Evolutionary conservation across 2,888 invertebrate genomes (phyloP), one percentile per base, ranked within the genome.

Genomic region (Crematogaster levior): DNA sequence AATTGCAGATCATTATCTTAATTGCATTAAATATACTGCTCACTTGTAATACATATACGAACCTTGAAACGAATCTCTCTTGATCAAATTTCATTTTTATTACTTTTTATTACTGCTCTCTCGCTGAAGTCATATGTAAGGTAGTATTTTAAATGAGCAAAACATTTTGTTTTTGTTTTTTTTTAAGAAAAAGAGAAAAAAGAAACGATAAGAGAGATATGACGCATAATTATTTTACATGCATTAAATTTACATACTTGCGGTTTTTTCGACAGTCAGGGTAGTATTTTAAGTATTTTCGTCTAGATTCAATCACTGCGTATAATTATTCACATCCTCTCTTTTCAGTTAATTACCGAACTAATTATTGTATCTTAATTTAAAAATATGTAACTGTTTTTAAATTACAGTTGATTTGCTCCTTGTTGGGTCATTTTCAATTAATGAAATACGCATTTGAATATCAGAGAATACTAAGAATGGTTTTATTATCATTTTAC

Each of bases 381-480:
- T n/a, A n/a, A n/a, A n/a, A n/a, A n/a, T n/a, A n/a, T n/a, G n/a
- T 85, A 80, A 61, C 66, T 61, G 60, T 65, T 68, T 15, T 10
- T 21, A 4, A 51, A 10, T 53, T 82, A 74, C 68, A 81, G 68
- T 61, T 86, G 80, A 82, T 75, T 81, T 68, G 74, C 46, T 81
- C 75, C 56, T 63, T 63, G 1, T 18, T 70, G 61, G 81, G 53
- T 30, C 15, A 77, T 84, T 85, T 60, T 56, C 46, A 60, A 56
- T 83, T 87, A 88, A 87, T 72, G 79, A 75, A 30, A 40, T 53
- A 66, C 40, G 27, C 10, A 30, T 58, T 73, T 24, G 46, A 61
- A 37, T 61, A 34, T 5, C n/a, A 0, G 2, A 40, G 5, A 56
- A 40, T 53, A 21, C 10, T 34, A n/a, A n/a, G n/a, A n/a, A n/a